A percentile compares a stretch with the other conserved stretches of the same genome.
These are phyloP conservation scores for Dascillus cervinus DNA, from an alignment of 2,888 invertebrate genomes.

Conservation along the genomic window DNA sequence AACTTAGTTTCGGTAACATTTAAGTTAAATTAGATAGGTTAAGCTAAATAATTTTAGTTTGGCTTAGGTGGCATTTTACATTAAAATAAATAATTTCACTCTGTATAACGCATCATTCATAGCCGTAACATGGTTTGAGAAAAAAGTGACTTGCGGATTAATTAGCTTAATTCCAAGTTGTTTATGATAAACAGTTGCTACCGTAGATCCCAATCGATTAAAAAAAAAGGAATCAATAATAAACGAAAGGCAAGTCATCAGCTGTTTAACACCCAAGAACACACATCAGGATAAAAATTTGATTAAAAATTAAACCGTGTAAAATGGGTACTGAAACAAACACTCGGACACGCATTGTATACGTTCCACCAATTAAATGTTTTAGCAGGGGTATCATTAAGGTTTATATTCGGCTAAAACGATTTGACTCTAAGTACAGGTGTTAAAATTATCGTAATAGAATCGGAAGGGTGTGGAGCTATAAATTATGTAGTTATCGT, in stretches of 20 bases:
- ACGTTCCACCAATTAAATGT: constrained; percentile 24
- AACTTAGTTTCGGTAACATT: no score
- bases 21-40: no score
- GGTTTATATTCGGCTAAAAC: constrained; percentile 27
- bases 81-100: no score
- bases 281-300: constrained; percentile 19
- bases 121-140: no score
- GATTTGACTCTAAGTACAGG: constrained; percentile 33
- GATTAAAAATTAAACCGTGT: constrained; percentile 23
- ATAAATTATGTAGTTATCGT: constrained; percentile 35
- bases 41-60: no score
- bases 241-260: constrained; percentile 15
- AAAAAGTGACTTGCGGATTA: no score
- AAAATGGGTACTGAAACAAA: constrained; percentile 24
- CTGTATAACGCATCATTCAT: no score
- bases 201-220: constrained; percentile 19
- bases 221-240: constrained; percentile 6
- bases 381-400: constrained; percentile 27
- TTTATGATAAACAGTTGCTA: no score
- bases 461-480: constrained; percentile 38
- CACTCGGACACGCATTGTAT: constrained; percentile 18
- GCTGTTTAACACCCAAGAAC: constrained; percentile 22
- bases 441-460: constrained; percentile 41
- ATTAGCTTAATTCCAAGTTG: no score
- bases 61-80: no score